phyloP scores from a whole-genome alignment of 2,888 invertebrate species.

The Nycteola revayana region DNA sequence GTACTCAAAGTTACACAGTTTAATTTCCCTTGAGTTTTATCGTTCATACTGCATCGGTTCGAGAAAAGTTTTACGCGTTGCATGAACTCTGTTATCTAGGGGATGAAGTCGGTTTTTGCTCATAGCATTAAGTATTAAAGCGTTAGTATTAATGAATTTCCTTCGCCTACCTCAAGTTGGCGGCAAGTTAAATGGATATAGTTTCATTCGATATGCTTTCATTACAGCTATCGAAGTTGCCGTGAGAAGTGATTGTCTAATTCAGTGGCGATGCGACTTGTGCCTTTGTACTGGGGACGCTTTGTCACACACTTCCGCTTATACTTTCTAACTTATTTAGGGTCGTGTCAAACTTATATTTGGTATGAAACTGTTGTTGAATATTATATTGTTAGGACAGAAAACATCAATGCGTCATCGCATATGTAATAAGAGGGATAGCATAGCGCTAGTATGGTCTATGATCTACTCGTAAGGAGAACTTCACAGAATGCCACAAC shows the following conservation, averaged over 20 bases:
- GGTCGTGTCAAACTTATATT: no score
- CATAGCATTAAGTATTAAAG: conserved; percentile 3
- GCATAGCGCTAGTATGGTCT: no score
- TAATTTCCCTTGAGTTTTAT: no score
- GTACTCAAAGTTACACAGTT: no score
- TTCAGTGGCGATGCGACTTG: conserved; percentile 4
- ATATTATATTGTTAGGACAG: no score
- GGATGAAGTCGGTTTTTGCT: conserved; percentile 12
- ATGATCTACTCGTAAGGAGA: no score
- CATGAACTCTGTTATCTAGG: conserved; percentile 10
- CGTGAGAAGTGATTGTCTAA: conserved; percentile 18
- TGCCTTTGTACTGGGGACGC: conserved; percentile 1
- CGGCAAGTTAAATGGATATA: conserved; percentile 37
- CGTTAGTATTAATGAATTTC: conserved; percentile 32
- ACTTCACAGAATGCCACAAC: no score
- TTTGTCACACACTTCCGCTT: neutral
- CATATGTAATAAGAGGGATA: no score
- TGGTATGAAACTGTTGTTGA: no score
- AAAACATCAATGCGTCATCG: no score
- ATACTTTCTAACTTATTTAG: no score
- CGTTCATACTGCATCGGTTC: no score
- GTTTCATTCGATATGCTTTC: conserved; percentile 29
- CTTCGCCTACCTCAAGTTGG: conserved; percentile 16
- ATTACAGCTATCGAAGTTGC: conserved; percentile 18
- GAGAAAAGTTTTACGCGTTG: neutral